phyloP scores from a whole-genome alignment of 2,888 invertebrate genomes.

The Noctua pronuba region DNA sequence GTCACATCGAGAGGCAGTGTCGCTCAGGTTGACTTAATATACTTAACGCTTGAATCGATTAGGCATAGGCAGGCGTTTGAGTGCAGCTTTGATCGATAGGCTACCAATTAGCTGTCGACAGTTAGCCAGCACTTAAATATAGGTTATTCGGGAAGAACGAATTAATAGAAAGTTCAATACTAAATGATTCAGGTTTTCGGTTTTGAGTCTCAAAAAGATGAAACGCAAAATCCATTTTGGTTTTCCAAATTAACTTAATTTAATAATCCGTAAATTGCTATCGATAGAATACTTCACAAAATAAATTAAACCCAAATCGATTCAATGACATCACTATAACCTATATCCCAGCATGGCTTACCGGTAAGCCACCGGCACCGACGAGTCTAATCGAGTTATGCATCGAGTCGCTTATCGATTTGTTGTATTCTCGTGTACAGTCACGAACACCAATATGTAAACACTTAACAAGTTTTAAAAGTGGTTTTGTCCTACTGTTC shows the following conservation, averaged over 20 bases:
- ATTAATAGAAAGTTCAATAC: not conserved
- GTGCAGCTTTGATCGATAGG: slow-evolving; percentile 12
- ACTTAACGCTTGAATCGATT: slow-evolving; percentile 7
- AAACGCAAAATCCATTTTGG: not conserved
- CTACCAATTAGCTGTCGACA: slow-evolving; percentile 18
- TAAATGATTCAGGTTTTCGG: not conserved
- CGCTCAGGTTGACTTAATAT: slow-evolving; percentile 2
- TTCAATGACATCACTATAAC: slow-evolving; percentile 35
- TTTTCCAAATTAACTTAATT: not conserved
- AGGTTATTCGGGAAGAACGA: not conserved
- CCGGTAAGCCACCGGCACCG: slow-evolving; percentile 39
- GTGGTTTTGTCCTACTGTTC: too few species aligned
- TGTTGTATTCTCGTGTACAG: slow-evolving; percentile 57
- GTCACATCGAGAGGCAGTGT: not conserved
- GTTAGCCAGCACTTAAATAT: not conserved
- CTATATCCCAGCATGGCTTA: slow-evolving; percentile 48
- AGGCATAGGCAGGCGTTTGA: not conserved
- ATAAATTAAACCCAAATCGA: slow-evolving; percentile 19
- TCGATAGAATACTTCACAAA: slow-evolving; percentile 4
- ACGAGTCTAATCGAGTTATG: slow-evolving; percentile 60
- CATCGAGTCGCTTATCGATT: slow-evolving; percentile 61
- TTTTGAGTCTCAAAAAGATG: not conserved
- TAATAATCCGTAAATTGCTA: not conserved
- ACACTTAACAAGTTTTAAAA: too few species aligned
- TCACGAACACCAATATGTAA: too few species aligned